phyloP scores from a whole-genome alignment of 2,113 vertebrate species.

The Hipposideros armiger region DNA sequence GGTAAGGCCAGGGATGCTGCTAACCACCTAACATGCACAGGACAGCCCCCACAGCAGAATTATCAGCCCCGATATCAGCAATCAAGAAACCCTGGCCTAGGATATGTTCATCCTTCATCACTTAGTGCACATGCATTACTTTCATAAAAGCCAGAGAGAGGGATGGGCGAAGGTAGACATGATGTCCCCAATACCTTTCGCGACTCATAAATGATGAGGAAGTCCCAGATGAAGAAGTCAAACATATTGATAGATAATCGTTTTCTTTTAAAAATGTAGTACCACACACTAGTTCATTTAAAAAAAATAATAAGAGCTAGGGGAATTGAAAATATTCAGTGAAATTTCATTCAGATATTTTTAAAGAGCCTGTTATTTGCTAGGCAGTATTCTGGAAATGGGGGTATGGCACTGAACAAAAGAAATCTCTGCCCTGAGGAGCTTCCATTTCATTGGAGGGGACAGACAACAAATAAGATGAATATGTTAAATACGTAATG shows the following conservation, averaged over 20 bases:
- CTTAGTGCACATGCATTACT: neutral
- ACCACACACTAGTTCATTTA: neutral
- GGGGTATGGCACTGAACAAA: neutral
- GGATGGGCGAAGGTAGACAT: neutral
- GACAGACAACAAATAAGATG: neutral
- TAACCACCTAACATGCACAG: neutral
- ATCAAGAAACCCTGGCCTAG: neutral
- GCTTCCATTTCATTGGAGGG: neutral
- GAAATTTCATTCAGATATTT: slow-evolving; percentile 6
- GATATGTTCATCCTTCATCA: neutral
- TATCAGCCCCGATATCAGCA: neutral
- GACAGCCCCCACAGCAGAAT: neutral
- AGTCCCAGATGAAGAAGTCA: neutral
- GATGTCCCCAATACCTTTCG: neutral
- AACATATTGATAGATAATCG: neutral
- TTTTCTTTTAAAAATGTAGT: slow-evolving; percentile 4
- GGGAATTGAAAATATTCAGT: neutral
- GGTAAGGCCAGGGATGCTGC: neutral
- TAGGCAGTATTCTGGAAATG: neutral
- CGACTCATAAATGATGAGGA: neutral
- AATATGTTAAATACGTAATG: neutral
- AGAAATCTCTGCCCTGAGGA: neutral
- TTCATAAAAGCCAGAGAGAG: neutral
- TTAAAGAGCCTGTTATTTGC: neutral
- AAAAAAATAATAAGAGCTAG: neutral